Evolutionary conservation across 2,113 vertebrate species (phyloP).

Genomic region (Rhabdomys dilectus): DNA sequence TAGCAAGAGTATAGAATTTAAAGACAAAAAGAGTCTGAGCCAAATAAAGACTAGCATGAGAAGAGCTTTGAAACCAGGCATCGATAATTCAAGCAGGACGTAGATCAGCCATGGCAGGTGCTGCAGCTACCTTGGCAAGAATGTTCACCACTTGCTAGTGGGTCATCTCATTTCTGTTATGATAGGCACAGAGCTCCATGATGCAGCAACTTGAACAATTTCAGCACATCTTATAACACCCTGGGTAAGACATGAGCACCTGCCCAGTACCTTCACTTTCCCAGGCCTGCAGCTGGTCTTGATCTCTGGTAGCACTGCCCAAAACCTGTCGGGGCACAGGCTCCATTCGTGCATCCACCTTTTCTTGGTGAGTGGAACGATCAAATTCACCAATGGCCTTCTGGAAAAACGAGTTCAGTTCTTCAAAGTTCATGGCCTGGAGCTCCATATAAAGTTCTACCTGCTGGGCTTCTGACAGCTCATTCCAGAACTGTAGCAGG

Average conservation of each 20-base stretch:
- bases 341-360: constrained; percentile 93
- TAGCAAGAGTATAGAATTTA: neutral
- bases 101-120: neutral
- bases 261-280: constrained; percentile 89
- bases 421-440: constrained; percentile 89
- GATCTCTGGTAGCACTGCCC: constrained; percentile 93
- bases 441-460: constrained; percentile 87
- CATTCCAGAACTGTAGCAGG: constrained; percentile 92
- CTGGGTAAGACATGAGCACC: too few relatives aligned
- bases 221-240: neutral
- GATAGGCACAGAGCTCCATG: neutral
- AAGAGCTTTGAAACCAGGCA: neutral
- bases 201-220: neutral
- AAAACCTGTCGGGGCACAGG: constrained; percentile 93
- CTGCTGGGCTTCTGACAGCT: constrained; percentile 87
- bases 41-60: neutral
- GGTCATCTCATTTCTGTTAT: neutral
- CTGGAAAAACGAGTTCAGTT: constrained; percentile 91
- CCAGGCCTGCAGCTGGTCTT: constrained; percentile 89
- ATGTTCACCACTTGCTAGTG: neutral
- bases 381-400: constrained; percentile 87
- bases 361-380: constrained; percentile 83
- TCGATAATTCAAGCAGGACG: neutral
- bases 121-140: neutral
- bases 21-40: neutral